Evolutionary conservation across 2,888 invertebrate genomes (phyloP).

Genomic region (Podotricha telesiphe): DNA sequence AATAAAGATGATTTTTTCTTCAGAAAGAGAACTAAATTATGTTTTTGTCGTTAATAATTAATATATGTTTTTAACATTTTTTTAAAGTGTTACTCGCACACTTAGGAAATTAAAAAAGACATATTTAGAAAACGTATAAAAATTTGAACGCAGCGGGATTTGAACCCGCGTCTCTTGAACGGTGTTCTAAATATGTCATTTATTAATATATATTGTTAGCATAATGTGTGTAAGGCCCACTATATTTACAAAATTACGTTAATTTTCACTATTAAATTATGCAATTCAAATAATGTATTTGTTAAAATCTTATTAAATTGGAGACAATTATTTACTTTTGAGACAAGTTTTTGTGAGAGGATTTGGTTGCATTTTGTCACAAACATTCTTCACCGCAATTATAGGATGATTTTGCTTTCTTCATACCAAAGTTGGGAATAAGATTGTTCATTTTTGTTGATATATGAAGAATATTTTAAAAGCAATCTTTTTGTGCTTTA

Average conservation of each 20-base stretch:
- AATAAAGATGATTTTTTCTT: too few species aligned
- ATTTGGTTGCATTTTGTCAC: conserved; percentile 5
- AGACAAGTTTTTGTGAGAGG: background rate
- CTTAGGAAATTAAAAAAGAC: too few species aligned
- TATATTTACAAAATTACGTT: background rate
- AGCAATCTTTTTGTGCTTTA: background rate
- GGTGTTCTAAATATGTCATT: too few species aligned
- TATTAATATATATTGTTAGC: background rate
- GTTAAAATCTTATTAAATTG: background rate
- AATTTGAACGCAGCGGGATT: too few species aligned
- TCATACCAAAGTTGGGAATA: background rate
- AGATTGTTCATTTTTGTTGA: background rate
- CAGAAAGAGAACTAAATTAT: background rate
- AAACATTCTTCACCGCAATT: background rate
- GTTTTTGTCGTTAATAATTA: background rate
- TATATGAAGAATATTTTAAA: background rate
- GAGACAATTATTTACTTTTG: conserved; percentile 8
- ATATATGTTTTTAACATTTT: too few species aligned
- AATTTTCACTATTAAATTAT: background rate
- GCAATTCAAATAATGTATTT: background rate
- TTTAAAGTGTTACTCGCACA: too few species aligned
- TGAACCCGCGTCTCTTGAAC: too few species aligned
- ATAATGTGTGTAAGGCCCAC: background rate
- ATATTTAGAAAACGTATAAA: too few species aligned
- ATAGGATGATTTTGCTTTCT: background rate